A percentile compares a stretch with the other conserved stretches of the same genome.
Evolutionary conservation across 2,888 invertebrate species (phyloP).

Genomic region (Hirtodrosophila cameraria): DNA sequence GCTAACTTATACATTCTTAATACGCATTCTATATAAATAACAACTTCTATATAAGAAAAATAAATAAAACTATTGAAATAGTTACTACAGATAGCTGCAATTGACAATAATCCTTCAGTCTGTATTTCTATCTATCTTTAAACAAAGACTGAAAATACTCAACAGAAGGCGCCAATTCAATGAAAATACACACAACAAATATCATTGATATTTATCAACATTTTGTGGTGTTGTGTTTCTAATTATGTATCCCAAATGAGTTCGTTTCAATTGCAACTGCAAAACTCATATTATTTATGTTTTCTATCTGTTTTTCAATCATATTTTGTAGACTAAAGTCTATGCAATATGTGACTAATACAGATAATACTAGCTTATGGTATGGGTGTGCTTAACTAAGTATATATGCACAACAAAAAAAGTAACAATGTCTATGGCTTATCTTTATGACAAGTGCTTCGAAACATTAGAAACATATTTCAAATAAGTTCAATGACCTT

Average conservation of each 20-base stretch:
- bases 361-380: constrained; percentile 20
- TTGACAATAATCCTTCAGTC: constrained; percentile 21
- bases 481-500: constrained; percentile 42
- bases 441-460: constrained; percentile 49
- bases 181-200: constrained; percentile 10
- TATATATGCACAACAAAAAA: no score
- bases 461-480: constrained; percentile 39
- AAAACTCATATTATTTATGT: background rate
- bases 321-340: background rate
- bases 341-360: constrained; percentile 6
- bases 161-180: constrained; percentile 37
- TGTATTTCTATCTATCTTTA: constrained; percentile 42
- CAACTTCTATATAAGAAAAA: background rate
- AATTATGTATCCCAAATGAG: background rate
- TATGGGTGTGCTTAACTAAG: constrained; percentile 8
- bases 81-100: constrained; percentile 30
- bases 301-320: background rate
- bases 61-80: constrained; percentile 9
- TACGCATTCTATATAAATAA: constrained; percentile 2
- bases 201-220: constrained; percentile 45
- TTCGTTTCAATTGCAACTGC: background rate
- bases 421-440: constrained; percentile 27
- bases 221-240: constrained; percentile 1
- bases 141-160: constrained; percentile 46
- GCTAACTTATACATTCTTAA: constrained; percentile 36